Percentiles rank a stretch among this genome's conserved stretches.
Evolutionary conservation across 2,113 vertebrate species (phyloP).

Genomic region (Brachypteracias leptosomus): DNA sequence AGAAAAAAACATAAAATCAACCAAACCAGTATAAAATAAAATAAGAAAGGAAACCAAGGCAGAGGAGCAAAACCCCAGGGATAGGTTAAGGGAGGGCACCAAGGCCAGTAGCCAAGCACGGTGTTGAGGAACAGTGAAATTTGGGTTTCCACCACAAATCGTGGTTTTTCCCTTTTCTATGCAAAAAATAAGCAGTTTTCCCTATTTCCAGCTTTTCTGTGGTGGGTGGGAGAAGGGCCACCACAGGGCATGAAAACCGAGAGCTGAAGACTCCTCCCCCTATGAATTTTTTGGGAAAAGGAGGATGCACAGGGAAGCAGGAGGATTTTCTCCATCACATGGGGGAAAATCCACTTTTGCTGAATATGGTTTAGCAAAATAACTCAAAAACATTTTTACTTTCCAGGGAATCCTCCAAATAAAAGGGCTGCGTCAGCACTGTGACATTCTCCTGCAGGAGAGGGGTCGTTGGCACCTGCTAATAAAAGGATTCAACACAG

Average conservation of each 20-base stretch:
- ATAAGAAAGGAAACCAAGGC: not conserved
- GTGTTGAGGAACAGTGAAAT: rapidly evolving
- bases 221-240: rapidly evolving
- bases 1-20: not conserved
- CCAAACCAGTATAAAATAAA: not conserved
- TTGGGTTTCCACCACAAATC: not conserved
- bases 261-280: not conserved
- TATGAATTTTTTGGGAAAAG: rapidly evolving
- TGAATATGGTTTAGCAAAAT: not conserved
- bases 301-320: not conserved
- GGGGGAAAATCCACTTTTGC: not conserved
- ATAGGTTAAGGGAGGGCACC: not conserved
- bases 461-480: slow-evolving; percentile 78
- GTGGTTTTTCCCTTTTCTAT: not conserved
- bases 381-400: too few species aligned
- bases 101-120: rapidly evolving
- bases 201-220: not conserved
- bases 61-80: too few species aligned
- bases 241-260: not conserved
- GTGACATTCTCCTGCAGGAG: slow-evolving; percentile 80
- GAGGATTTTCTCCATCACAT: not conserved
- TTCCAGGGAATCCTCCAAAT: slow-evolving; percentile 61
- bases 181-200: rapidly evolving
- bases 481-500: slow-evolving; percentile 82
- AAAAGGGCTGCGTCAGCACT: slow-evolving; percentile 74